Evolutionary conservation across 2,797 vertebrate species (phyloP).

Genomic region (Platyrinchus mystaceus): DNA sequence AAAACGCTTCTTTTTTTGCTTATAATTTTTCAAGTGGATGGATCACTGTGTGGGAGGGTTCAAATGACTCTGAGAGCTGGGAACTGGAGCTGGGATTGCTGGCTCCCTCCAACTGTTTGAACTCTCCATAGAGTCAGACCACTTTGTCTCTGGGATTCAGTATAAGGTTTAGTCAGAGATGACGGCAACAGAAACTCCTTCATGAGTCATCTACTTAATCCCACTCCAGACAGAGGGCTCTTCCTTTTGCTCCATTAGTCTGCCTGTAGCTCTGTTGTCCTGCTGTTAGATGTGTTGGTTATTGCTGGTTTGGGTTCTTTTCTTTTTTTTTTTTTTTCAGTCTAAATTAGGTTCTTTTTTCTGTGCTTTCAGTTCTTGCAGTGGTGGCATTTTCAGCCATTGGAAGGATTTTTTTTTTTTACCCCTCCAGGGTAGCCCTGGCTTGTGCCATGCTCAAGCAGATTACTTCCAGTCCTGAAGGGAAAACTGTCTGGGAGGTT

Average conservation of each 20-base stretch:
- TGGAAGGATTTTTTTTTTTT: background rate
- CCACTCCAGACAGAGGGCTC: conserved; percentile 30
- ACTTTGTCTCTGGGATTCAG: background rate
- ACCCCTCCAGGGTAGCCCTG: background rate
- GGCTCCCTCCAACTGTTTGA: background rate
- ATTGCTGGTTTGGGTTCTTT: background rate
- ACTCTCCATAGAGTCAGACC: background rate
- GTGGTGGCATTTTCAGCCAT: background rate
- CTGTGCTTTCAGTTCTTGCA: background rate
- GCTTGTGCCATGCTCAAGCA: background rate
- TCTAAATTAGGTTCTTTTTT: background rate
- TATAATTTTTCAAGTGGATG: background rate
- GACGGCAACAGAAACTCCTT: conserved; percentile 2
- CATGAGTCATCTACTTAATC: conserved; percentile 14
- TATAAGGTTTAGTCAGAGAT: conserved; percentile 17
- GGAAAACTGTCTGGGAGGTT: background rate
- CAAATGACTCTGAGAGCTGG: background rate
- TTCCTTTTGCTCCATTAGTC: background rate
- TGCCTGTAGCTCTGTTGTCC: background rate
- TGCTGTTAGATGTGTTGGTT: background rate
- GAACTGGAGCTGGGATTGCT: background rate
- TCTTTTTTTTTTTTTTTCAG: background rate
- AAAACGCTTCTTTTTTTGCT: background rate
- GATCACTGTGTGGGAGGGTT: background rate
- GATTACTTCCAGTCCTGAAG: background rate